Evolutionary conservation across 2,797 vertebrate species (phyloP), one percentile per base, ranked within the genome.

Genomic region (Smutsia gigantea): DNA sequence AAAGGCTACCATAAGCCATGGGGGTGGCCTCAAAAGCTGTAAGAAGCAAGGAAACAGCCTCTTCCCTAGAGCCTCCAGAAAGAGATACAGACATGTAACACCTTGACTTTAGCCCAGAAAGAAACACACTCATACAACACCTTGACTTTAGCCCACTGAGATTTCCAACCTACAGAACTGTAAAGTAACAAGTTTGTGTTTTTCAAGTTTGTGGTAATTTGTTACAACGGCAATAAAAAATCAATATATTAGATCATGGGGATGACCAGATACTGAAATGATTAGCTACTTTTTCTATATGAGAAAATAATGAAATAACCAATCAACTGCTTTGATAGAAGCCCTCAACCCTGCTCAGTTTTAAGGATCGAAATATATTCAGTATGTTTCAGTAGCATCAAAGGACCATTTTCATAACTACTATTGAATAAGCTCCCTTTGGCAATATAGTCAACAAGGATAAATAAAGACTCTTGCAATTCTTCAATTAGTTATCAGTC

Each of bases 401-500:
- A 89, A 90, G 57, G 46, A 87, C 55, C 5, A 59, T 78, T 95
- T 89, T 75, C 21, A 23, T 55, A 93, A 79, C 8, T 69, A 6
- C 46, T 85, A 46, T 13, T 59, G 23, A 94, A 61, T 61, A 90
- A 81, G 25, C 25, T 93, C 23, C 39, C 34, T 92, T 91, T 93
- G 55, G 77, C 64, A 89, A 64, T 87, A 57, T 3, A 61, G 53
- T 81, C 69, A 94, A 95, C 63, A 96, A 75, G n/a, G 72, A 91
- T 78, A 91, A 91, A 83, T 74, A 86, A 90, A 27, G 77, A 69
- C n/a, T 75, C 69, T 66, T 92, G 69, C 17, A 72, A 37, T 74
- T 83, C 31, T 90, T 90, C 79, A 81, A 0, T 93, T 96, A 71
- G 31, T 91, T 92, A 91, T 93, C 83, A 92, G 17, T 78, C 18